Percentiles rank a stretch among this genome's conserved stretches.
Evolutionary conservation across 2,888 invertebrate genomes (phyloP).

Genomic region (Oscheius sp.): DNA sequence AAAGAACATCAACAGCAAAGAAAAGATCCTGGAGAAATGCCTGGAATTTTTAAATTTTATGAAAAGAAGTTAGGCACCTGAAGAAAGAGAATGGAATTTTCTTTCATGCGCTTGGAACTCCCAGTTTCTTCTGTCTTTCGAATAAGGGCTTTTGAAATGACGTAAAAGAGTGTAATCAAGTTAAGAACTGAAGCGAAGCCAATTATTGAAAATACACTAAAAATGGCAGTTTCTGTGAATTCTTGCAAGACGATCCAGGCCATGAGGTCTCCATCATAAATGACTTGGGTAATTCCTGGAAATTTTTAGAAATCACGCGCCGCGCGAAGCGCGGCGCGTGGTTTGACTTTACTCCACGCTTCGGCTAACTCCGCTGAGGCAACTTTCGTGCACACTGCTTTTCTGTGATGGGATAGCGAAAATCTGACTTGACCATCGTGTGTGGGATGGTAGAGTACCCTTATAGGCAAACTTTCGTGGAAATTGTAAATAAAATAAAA

Average conservation of each 20-base stretch:
- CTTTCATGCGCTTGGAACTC: not conserved
- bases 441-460: too few species aligned
- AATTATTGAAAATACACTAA: not conserved
- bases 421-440: too few species aligned
- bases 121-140: not conserved
- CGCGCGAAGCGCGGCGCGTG: too few species aligned
- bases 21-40: not conserved
- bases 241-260: not conserved
- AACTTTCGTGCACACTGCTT: too few species aligned
- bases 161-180: not conserved
- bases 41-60: not conserved
- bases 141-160: not conserved
- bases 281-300: not conserved
- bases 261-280: not conserved
- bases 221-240: not conserved
- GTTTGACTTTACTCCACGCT: too few species aligned
- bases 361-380: too few species aligned
- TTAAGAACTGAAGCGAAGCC: not conserved
- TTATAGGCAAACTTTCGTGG: too few species aligned
- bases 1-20: not conserved
- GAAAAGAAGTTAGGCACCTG: not conserved
- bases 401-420: too few species aligned
- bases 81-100: not conserved
- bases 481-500: too few species aligned
- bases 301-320: too few species aligned